These are phyloP conservation scores for Mythimna albipuncta DNA, from an alignment of 2,888 invertebrate genomes.

Conservation along the genomic window DNA sequence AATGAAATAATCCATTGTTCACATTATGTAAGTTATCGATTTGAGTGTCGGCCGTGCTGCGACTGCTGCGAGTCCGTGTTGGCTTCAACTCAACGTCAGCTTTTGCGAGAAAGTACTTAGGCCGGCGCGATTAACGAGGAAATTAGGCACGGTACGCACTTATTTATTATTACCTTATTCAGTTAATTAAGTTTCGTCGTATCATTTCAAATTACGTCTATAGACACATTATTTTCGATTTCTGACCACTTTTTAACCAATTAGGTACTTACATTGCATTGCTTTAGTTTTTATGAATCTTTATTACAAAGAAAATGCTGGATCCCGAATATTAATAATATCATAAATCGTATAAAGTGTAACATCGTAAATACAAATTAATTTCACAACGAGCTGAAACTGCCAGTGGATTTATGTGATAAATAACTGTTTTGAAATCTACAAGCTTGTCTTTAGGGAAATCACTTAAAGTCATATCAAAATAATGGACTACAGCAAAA, in stretches of 20 bases:
- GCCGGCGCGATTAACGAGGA: background rate
- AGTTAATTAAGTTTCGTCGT: background rate
- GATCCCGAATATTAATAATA: background rate
- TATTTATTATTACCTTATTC: background rate
- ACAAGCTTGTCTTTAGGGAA: background rate
- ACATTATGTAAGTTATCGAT: constrained; percentile 27
- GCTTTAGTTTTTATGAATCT: background rate
- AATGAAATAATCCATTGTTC: constrained; percentile 16
- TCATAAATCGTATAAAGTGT: too few relatives aligned
- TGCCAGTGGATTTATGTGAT: background rate
- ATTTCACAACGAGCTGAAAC: background rate
- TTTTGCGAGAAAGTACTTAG: constrained; percentile 25
- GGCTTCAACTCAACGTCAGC: constrained; percentile 2
- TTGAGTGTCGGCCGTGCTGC: constrained; percentile 9
- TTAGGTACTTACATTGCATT: background rate
- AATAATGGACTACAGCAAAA: background rate
- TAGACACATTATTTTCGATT: background rate
- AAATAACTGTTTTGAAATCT: background rate
- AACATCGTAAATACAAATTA: too few relatives aligned
- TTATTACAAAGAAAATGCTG: too few relatives aligned
- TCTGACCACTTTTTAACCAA: background rate
- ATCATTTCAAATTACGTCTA: too few relatives aligned
- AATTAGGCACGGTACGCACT: background rate
- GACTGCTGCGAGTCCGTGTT: constrained; percentile 23
- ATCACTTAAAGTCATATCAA: too few relatives aligned